Percentiles rank a stretch among this genome's conserved stretches.
phyloP scores from a whole-genome alignment of 2,113 vertebrate genomes.

The Callospermophilus lateralis region DNA sequence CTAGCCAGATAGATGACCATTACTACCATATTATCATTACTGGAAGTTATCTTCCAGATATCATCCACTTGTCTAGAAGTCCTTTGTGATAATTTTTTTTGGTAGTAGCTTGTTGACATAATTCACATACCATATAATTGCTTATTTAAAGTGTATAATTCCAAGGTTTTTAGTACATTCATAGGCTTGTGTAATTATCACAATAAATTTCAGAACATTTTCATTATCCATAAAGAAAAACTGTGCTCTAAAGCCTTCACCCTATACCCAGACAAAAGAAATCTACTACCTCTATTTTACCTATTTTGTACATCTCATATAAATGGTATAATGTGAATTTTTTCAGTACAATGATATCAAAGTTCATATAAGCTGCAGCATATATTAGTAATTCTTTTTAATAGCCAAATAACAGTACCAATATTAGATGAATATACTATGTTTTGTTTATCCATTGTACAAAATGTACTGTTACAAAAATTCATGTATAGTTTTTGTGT shows the following conservation, averaged over 20 bases:
- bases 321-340: not conserved
- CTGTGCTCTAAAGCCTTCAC: not conserved
- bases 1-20: not conserved
- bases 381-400: not conserved
- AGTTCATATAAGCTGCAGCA: not conserved
- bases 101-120: not conserved
- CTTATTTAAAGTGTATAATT: not conserved
- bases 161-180: not conserved
- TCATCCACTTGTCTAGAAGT: not conserved
- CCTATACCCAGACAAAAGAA: not conserved
- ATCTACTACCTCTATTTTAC: not conserved
- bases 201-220: slow-evolving; percentile 18
- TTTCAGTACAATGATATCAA: not conserved
- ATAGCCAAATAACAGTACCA: too few relatives aligned
- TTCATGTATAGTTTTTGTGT: not conserved
- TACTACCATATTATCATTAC: not conserved
- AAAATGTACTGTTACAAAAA: not conserved
- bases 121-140: not conserved
- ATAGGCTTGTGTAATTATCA: not conserved
- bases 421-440: not conserved
- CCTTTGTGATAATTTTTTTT: not conserved
- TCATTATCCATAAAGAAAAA: not conserved
- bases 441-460: not conserved
- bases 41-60: not conserved
- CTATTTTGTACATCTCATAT: not conserved